Evolutionary conservation across 2,113 vertebrate genomes (phyloP).

Genomic region (Rhadina sibilatrix): DNA sequence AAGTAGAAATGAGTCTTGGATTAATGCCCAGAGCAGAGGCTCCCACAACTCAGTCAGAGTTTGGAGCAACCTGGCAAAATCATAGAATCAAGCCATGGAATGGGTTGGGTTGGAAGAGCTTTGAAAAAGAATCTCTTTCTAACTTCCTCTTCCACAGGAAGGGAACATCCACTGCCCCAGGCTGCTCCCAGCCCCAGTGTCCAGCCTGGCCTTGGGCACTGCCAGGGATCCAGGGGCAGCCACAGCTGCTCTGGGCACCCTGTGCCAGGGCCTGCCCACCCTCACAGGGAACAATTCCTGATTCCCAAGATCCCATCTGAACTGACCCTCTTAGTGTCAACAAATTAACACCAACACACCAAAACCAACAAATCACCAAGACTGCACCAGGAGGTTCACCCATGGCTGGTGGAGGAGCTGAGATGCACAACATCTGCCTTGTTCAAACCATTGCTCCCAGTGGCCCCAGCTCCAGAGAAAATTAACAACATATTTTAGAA

Average conservation of each 20-base stretch:
- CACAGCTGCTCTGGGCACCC: background rate
- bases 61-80: background rate
- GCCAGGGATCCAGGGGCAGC: background rate
- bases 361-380: background rate
- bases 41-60: background rate
- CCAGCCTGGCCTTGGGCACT: background rate
- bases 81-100: background rate
- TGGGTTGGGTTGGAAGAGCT: background rate
- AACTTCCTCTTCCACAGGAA: background rate
- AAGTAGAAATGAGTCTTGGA: background rate
- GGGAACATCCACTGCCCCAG: background rate
- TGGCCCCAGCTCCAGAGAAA: background rate
- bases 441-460: background rate
- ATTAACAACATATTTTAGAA: background rate
- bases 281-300: fast-evolving
- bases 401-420: background rate
- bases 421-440: background rate
- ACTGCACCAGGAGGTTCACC: background rate
- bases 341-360: background rate
- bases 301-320: background rate
- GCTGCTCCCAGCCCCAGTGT: background rate
- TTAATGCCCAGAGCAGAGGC: background rate
- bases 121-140: background rate
- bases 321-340: background rate
- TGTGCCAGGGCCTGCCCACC: background rate